A percentile compares a stretch with the other conserved stretches of the same genome.
Conservation (phyloP, 2,113 vertebrate species). For the Tringa solitaria region DNA sequence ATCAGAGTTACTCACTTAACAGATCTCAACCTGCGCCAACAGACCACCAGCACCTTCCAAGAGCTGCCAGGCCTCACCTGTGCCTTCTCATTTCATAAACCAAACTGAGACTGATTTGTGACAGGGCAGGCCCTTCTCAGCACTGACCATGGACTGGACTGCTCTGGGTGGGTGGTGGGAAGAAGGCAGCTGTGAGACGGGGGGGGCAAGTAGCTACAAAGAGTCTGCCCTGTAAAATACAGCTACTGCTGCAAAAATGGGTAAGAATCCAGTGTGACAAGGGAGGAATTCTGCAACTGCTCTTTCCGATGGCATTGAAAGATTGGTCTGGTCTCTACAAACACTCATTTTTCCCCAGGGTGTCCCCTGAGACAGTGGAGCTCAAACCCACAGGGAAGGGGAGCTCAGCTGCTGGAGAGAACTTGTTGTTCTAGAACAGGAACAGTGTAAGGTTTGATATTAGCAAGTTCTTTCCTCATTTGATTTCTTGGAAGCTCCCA, state of each 20-base stretch:
- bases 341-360: background rate
- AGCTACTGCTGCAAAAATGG: background rate
- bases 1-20: background rate
- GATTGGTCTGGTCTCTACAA: background rate
- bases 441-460: background rate
- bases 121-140: background rate
- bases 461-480: background rate
- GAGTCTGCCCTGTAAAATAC: background rate
- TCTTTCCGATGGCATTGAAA: accelerated
- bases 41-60: background rate
- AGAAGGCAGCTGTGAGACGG: background rate
- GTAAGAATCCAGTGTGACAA: background rate
- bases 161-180: background rate
- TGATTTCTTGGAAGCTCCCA: background rate
- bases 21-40: background rate
- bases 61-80: background rate
- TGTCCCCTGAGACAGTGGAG: background rate
- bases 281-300: background rate
- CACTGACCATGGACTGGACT: background rate
- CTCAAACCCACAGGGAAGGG: background rate
- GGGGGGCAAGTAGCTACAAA: background rate
- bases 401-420: background rate
- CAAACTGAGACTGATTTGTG: background rate
- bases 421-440: background rate
- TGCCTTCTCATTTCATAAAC: background rate